Conservation (phyloP, 2,113 vertebrate genomes). For the Archilochus colubris region DNA sequence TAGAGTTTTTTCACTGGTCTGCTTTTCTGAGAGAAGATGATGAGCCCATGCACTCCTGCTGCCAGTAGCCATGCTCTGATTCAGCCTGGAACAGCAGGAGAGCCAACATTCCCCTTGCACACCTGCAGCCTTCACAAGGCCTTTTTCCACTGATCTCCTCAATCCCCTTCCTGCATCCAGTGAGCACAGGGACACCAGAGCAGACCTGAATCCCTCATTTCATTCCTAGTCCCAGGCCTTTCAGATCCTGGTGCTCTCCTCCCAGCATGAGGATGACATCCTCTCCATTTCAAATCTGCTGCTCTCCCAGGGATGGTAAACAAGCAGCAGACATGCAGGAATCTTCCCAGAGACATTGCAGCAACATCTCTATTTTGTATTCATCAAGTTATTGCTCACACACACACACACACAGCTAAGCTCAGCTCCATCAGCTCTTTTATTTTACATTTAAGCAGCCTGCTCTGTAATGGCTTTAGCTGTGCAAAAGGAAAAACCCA, state of each 20-base stretch:
- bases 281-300: background rate
- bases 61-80: rapidly evolving
- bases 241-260: background rate
- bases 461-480: background rate
- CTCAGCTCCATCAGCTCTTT: background rate
- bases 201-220: background rate
- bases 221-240: background rate
- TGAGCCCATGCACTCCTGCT: background rate
- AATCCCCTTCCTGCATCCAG: background rate
- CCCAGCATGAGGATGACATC: background rate
- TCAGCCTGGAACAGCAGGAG: background rate
- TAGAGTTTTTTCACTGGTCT: background rate
- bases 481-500: background rate
- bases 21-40: background rate
- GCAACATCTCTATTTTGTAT: background rate
- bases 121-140: background rate
- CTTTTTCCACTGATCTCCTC: background rate
- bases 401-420: background rate
- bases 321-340: background rate
- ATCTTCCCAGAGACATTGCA: background rate
- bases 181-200: background rate
- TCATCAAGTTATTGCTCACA: background rate
- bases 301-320: background rate
- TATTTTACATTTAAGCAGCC: background rate
- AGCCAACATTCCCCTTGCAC: rapidly evolving